A percentile compares a stretch with the other conserved stretches of the same genome.
Conservation (phyloP, 92 coral and sea anemone species). For the Porites evermanni region DNA sequence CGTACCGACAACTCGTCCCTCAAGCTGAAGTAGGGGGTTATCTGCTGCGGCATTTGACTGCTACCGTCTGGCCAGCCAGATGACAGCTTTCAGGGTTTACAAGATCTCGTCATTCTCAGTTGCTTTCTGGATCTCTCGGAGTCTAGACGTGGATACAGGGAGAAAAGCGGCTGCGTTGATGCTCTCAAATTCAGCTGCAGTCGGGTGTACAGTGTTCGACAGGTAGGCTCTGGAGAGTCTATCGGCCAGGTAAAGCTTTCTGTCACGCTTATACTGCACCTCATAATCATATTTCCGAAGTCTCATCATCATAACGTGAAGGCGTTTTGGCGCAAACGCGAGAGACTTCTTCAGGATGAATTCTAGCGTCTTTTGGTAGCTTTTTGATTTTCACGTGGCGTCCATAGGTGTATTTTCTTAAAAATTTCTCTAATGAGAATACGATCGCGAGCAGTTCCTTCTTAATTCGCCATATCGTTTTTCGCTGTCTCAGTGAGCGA, state of each 20-base stretch:
- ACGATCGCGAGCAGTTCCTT: no score
- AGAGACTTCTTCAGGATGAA: neutral
- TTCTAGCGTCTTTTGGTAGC: no score
- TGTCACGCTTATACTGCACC: neutral
- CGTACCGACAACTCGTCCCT: conserved; percentile 16
- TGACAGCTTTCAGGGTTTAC: conserved; percentile 9
- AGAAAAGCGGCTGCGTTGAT: conserved; percentile 3
- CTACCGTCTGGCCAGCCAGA: conserved; percentile 34
- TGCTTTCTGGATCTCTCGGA: conserved; percentile 2
- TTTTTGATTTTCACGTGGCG: no score
- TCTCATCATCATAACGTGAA: conserved; percentile 25
- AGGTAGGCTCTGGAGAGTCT: conserved; percentile 30
- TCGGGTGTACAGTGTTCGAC: conserved; percentile 1
- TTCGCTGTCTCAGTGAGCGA: conserved; percentile 44
- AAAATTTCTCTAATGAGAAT: no score
- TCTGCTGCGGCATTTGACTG: neutral
- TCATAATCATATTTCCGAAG: conserved; percentile 15
- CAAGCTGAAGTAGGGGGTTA: conserved; percentile 9
- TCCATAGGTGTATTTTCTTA: no score
- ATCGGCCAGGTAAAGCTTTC: neutral
- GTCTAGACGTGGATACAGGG: neutral
- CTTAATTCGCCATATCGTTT: neutral
- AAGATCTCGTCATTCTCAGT: neutral
- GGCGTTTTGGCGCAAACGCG: neutral
- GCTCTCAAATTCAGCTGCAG: conserved; percentile 17